These are phyloP conservation scores for Arenaria interpres DNA, from an alignment of 2,113 vertebrate species.

Conservation along the genomic window DNA sequence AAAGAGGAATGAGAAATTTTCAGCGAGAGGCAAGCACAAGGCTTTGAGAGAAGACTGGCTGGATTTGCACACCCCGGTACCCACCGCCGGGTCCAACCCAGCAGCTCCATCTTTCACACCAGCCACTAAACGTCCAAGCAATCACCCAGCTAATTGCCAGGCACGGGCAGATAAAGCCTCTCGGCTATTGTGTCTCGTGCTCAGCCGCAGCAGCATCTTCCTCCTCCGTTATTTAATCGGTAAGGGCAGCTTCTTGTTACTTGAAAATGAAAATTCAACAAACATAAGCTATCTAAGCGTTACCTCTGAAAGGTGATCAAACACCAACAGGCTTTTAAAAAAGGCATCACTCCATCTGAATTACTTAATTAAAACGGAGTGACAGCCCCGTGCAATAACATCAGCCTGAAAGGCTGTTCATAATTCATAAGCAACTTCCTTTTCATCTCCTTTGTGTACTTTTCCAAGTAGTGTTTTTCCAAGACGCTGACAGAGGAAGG, in stretches of 20 bases:
- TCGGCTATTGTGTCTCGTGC: not conserved
- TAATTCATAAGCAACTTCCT: constrained; percentile 61
- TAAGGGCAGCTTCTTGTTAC: not conserved
- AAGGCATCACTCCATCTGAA: not conserved
- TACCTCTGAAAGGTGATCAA: constrained; percentile 61
- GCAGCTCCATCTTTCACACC: not conserved
- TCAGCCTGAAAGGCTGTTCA: constrained; percentile 55
- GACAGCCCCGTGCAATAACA: not conserved
- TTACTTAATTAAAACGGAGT: constrained; percentile 38
- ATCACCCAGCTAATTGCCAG: not conserved
- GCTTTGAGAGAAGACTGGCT: not conserved
- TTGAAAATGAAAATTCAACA: not conserved
- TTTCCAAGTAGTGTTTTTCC: constrained; percentile 1
- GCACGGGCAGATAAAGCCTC: not conserved
- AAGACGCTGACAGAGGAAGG: constrained; percentile 11
- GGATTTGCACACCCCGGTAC: not conserved
- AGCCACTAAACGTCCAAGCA: not conserved
- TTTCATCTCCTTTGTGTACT: constrained; percentile 58
- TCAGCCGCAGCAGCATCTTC: not conserved
- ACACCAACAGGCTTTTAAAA: not conserved
- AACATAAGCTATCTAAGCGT: not conserved
- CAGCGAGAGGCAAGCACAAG: not conserved
- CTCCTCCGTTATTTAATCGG: not conserved
- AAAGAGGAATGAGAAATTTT: not conserved
- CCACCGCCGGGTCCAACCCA: fast-evolving